Base-by-base conservation (phyloP, 2,797 vertebrate genomes). In the Lindbergichthys nudifrons region DNA sequence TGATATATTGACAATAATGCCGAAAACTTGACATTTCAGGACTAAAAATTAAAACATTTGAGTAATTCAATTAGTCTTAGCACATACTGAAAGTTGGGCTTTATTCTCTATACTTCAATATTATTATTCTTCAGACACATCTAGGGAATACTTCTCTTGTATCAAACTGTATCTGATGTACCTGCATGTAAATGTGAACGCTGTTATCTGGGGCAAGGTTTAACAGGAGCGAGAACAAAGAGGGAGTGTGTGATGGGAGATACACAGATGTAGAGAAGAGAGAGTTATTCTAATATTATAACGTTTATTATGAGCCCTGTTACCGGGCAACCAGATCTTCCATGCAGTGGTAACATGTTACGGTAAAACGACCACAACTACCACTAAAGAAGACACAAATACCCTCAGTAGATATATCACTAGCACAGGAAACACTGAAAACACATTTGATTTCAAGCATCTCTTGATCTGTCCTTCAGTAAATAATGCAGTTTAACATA, bases 151-250 rank as follows among this genome's bases (percentile, higher is more conserved):
- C 21, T 43, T 46, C 23, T 48, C 54, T 21, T 60, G 16, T 47
- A 48, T 56, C 62, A 12, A 1, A 41, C 52, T 46, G 18, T 39
- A 62, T 66, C 21, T 76, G 43, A 16, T 69, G 53, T 74, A 54
- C 61, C 46, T 50, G 11, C 50, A 83, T 79, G 82, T 45, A 83
- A 81, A 83, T 83, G 57, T 57, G 16, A 7, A 21, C 10, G 36
- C 30, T 39, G 65, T 62, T 73, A 47, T 59, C 60, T 53, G 32
- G 36, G 71, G 68, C 16, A 15, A 41, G 36, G 48, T 56, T 68
- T 45, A 53, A 68, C 60, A 47, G 45, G 23, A 58, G 41, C 2
- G 6, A 64, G 69, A 83, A 86, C 79, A 85, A 82, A 79, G 83
- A 72, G n/a, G 19, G 56, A 61, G 65, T 66, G 48, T 83, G 70